Conservation (phyloP, 2,888 invertebrate species). For the Drosophila nigricruria region DNA sequence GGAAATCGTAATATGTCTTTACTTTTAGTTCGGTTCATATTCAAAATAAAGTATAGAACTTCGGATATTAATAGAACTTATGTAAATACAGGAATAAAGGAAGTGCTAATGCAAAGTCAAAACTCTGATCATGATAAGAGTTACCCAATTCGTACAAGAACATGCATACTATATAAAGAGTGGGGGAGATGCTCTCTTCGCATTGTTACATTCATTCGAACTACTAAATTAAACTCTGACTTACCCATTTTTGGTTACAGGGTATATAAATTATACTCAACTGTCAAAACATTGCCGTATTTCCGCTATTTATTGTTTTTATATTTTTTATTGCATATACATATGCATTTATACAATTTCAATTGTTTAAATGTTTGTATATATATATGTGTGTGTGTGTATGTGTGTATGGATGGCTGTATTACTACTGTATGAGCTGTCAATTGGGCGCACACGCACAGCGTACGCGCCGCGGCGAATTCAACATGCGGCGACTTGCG, state of each 20-base stretch:
- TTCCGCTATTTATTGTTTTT: conserved; percentile 62
- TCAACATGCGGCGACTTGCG: conserved; percentile 28
- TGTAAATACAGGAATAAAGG: neutral
- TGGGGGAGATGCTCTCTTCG: conserved; percentile 5
- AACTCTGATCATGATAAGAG: no score
- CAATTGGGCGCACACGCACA: conserved; percentile 51
- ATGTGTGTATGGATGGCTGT: neutral
- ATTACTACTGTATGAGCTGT: conserved; percentile 25
- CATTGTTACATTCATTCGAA: conserved; percentile 10
- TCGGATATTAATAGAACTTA: neutral
- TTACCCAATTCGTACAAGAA: conserved; percentile 6
- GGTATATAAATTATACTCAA: conserved; percentile 37
- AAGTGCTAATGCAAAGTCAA: neutral
- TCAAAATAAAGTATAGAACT: neutral
- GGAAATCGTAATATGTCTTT: neutral
- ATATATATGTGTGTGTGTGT: conserved; percentile 10
- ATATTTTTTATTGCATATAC: conserved; percentile 24
- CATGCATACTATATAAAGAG: conserved; percentile 8
- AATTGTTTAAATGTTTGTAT: conserved; percentile 43
- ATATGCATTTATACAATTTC: conserved; percentile 44
- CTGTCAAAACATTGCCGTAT: conserved; percentile 32
- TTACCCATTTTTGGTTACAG: conserved; percentile 34
- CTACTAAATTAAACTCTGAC: conserved; percentile 19
- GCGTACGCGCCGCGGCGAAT: conserved; percentile 34
- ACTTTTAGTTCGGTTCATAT: neutral